phyloP scores from a whole-genome alignment of 1,140 invertebrate genomes.

The Uloborus diversus region DNA sequence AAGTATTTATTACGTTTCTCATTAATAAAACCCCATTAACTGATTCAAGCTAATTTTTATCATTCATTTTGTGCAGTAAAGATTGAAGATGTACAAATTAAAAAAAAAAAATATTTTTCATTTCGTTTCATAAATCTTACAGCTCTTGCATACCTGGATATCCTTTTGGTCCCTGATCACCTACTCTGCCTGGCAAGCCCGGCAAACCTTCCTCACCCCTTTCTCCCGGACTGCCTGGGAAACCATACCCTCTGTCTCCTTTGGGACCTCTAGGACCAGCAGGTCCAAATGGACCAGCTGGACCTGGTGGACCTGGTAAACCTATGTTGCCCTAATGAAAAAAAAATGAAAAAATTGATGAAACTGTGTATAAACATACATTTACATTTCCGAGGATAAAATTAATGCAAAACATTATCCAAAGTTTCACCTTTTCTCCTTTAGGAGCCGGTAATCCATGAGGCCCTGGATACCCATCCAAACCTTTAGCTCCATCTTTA shows the following conservation, averaged over 20 bases:
- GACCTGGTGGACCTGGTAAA: slow-evolving; percentile 58
- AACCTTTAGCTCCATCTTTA: slow-evolving; percentile 29
- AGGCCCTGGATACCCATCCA: slow-evolving; percentile 60
- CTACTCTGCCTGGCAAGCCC: slow-evolving; percentile 52
- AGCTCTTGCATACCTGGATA: slow-evolving; percentile 20
- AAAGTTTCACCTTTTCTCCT: slow-evolving; percentile 70
- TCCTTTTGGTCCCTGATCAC: slow-evolving; percentile 23
- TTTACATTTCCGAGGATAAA: too few species aligned
- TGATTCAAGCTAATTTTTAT: too few species aligned
- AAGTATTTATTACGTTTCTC: too few species aligned
- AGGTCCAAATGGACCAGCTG: slow-evolving; percentile 55
- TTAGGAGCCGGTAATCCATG: slow-evolving; percentile 78
- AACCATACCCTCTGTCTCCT: slow-evolving; percentile 68
- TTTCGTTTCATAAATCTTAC: too few species aligned
- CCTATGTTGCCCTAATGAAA: slow-evolving; percentile 56
- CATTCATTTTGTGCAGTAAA: too few species aligned
- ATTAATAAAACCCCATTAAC: too few species aligned
- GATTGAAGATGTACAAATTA: slow-evolving; percentile 1
- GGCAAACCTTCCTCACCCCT: slow-evolving; percentile 10
- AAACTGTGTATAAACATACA: slow-evolving; percentile 72
- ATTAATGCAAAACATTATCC: too few species aligned
- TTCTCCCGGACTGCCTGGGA: slow-evolving; percentile 18
- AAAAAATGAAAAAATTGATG: slow-evolving; percentile 55
- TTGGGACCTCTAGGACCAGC: slow-evolving; percentile 65
- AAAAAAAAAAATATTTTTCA: too few species aligned